phyloP scores from a whole-genome alignment of 64 coral and sea anemone genomes.

The Orbicella faveolata region DNA sequence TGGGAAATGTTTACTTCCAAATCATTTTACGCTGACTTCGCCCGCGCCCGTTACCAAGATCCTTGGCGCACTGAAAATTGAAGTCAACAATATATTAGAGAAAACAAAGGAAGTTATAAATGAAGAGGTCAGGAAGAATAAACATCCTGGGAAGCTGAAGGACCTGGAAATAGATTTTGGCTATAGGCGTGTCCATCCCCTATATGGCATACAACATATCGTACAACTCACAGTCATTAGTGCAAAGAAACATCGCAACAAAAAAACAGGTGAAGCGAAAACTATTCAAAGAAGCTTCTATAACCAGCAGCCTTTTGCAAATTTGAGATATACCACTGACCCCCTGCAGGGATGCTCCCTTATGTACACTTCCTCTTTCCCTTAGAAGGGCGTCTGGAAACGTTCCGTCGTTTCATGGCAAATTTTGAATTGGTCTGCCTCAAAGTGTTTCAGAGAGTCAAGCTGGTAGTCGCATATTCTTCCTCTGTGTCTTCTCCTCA shows the following conservation, averaged over 20 bases:
- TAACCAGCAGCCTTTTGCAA: conserved; percentile 79
- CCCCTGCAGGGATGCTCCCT: conserved; percentile 14
- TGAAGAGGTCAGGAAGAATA: conserved; percentile 62
- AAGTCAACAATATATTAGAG: conserved; percentile 62
- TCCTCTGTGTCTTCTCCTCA: conserved; percentile 46
- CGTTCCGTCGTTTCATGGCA: conserved; percentile 84
- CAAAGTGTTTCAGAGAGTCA: conserved; percentile 67
- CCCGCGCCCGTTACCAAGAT: neutral
- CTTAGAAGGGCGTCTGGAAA: conserved; percentile 64
- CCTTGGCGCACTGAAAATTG: conserved; percentile 58
- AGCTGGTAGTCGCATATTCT: conserved; percentile 88
- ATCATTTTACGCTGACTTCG: conserved; percentile 65
- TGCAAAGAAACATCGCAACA: conserved; percentile 41
- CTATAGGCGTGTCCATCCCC: conserved; percentile 73
- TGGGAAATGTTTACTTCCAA: conserved; percentile 89
- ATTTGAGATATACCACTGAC: conserved; percentile 65
- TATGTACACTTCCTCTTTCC: conserved; percentile 89
- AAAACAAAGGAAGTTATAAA: conserved; percentile 55
- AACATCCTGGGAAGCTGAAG: conserved; percentile 49
- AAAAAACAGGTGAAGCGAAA: conserved; percentile 38
- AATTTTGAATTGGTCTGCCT: conserved; percentile 84
- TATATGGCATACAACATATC: conserved; percentile 76
- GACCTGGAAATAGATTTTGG: conserved; percentile 82
- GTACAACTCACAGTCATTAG: conserved; percentile 82
- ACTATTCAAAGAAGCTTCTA: conserved; percentile 52